Evolutionary conservation across 2,888 invertebrate species (phyloP), one percentile per base, ranked within the genome.

Genomic region (Anticlea derivata): DNA sequence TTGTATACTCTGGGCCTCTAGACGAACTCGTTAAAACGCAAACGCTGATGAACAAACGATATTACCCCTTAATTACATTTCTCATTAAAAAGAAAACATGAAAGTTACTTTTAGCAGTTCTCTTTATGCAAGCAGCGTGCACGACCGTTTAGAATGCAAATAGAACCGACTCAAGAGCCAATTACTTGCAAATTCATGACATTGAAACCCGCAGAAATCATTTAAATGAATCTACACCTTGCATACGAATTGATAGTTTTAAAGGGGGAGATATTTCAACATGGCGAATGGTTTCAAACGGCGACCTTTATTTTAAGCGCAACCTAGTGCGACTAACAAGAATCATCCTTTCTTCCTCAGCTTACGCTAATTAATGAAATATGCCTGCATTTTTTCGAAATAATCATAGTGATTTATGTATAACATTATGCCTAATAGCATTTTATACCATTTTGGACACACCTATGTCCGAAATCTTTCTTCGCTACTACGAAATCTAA

Each of bases 171-270:
- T 59, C 57, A 47, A 39, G 52, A 49, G 59, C 37, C 63, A 61
- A 63, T 63, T 63, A 63, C 61, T 63, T 61, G 59, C 54, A 58
- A 63, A 63, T 63, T 63, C 61, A 59, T 63, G 63, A 61, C 63
- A 63, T 63, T 59, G 63, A 61, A 61, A 63, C 61, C 63, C 54
- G 17, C 63, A 63, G 60, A 63, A 63, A 63, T 63, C 54, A 63
- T 63, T 63, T 63, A 60, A 62, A 62, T 58, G 55, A 54, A 56
- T 33, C 40, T 31, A 40, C 54, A 52, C 46, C 59, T 55, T 59
- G 63, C 61, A 63, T 63, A 63, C 63, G 49, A 61, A 63, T 60
- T 53, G 47, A 55, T 50, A 58, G 57, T 50, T 57, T 27, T 46
- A 35, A 44, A 47, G 27, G 39, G n/a, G n/a, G 17, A 23, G 29